Base-by-base conservation (phyloP, 1,140 invertebrate species). In the Dolichoris vasculosae region DNA sequence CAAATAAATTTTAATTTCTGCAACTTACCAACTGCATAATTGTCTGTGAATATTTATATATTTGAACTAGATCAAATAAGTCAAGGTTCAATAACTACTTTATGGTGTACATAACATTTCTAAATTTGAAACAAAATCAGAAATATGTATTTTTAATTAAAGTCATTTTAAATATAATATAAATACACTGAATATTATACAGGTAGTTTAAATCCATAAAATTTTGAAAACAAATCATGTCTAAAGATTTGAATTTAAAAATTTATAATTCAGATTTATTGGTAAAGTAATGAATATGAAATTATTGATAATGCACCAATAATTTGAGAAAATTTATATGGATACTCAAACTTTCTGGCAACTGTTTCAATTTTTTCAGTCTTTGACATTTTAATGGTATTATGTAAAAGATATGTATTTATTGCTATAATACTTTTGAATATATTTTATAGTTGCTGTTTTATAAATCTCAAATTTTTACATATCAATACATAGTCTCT, bases 71-170 rank as follows among this genome's bases (percentile, higher is more conserved):
- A 77, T 13, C 90, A 85, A 82, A 91, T 48, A 20, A 32, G 35
- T 64, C 82, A 55, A 67, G 88, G 88, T 23, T 88, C 82, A 26
- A 46, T 79, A 85, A 84, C 88, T 35, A 89, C 90, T 73, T 89
- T 87, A 85, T 90, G 88, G n/a, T 88, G 71, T 71, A 90, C 88
- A 89, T 90, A 4, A 90, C 75, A 86, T 90, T 89, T 81, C 89
- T 87, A 55, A 90, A 90, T 83, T 88, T 90, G 73, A 82, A 86
- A 46, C 13, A 46, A 46, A 46, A 73, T 48, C 26, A 78, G 73
- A 23, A 48, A 64, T 63, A 46, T 46, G 35, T 38, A 48, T 55
- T 69, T 79, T 51, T 69, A 80, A 51, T 71, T 81, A 79, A 73
- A 43, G 75, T 30, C 75, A 43, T 63, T 80, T 80, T 67, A 26